phyloP scores from a whole-genome alignment of 2,113 vertebrate genomes.

The Chaetodon trifascialis region DNA sequence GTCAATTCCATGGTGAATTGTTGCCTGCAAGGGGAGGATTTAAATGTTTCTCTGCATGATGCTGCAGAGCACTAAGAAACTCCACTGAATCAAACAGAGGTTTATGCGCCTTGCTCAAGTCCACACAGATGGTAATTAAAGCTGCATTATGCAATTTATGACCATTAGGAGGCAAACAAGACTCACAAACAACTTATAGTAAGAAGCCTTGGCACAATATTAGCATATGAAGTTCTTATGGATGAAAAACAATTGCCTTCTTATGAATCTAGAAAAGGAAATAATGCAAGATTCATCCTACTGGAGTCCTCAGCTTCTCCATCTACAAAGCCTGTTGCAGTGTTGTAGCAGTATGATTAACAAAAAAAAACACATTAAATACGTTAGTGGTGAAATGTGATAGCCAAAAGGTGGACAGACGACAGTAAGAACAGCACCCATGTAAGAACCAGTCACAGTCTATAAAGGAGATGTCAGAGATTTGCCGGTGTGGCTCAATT shows the following conservation, averaged over 20 bases:
- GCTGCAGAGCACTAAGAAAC: not conserved
- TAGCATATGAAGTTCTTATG: not conserved
- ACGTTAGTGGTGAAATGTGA: not conserved
- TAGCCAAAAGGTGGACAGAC: not conserved
- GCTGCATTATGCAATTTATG: conserved; percentile 1
- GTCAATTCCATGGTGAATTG: conserved; percentile 22
- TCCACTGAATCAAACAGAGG: conserved; percentile 10
- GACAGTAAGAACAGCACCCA: not conserved
- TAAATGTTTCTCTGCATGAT: conserved; percentile 15
- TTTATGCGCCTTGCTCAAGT: conserved; percentile 6
- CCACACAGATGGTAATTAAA: conserved; percentile 9
- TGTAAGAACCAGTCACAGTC: not conserved
- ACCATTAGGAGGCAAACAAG: not conserved
- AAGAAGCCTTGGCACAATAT: not conserved
- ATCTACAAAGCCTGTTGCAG: not conserved
- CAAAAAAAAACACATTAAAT: not conserved
- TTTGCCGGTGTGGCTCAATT: not conserved
- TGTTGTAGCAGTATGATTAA: not conserved
- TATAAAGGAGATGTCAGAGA: not conserved
- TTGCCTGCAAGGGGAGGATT: conserved; percentile 20
- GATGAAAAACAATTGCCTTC: not conserved
- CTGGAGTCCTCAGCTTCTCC: not conserved
- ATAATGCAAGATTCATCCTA: not conserved
- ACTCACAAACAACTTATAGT: not conserved
- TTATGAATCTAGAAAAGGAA: not conserved